These are phyloP conservation scores for Agelas oroides DNA, from an alignment of 37 sponge, comb jelly and placozoan genomes.

Conservation along the genomic window DNA sequence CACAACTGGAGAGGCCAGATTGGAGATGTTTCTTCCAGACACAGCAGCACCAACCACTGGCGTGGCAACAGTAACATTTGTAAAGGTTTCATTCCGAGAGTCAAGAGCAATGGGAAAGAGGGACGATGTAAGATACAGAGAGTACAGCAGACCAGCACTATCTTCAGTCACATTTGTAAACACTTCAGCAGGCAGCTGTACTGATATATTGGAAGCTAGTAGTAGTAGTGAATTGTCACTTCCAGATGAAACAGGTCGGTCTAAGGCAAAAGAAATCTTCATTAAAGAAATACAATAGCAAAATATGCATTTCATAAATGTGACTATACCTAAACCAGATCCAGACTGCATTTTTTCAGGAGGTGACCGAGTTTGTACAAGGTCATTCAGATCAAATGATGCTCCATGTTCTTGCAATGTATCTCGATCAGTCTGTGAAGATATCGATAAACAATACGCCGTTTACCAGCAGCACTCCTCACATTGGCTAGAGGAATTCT, in stretches of 20 bases:
- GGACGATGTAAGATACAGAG: neutral
- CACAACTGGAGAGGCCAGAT: neutral
- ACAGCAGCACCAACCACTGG: neutral
- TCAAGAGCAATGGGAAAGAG: neutral
- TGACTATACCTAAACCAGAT: too few species aligned
- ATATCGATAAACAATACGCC: neutral
- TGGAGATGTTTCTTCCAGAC: neutral
- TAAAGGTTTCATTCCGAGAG: neutral
- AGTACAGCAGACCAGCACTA: neutral
- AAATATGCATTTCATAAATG: too few species aligned
- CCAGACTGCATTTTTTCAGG: too few species aligned
- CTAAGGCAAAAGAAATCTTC: too few species aligned
- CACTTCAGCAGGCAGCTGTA: neutral
- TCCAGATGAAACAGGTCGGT: too few species aligned
- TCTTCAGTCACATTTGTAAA: slow-evolving; percentile 4
- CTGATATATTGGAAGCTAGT: neutral
- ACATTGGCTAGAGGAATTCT: too few species aligned
- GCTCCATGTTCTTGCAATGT: too few species aligned
- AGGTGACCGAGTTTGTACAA: too few species aligned
- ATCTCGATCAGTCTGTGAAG: neutral
- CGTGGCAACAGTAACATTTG: neutral
- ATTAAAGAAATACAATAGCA: too few species aligned
- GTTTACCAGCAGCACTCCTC: too few species aligned
- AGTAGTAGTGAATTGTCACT: too few species aligned
- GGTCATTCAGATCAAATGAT: too few species aligned